phyloP scores from a whole-genome alignment of 2,113 vertebrate species.

The Trogon surrucura region DNA sequence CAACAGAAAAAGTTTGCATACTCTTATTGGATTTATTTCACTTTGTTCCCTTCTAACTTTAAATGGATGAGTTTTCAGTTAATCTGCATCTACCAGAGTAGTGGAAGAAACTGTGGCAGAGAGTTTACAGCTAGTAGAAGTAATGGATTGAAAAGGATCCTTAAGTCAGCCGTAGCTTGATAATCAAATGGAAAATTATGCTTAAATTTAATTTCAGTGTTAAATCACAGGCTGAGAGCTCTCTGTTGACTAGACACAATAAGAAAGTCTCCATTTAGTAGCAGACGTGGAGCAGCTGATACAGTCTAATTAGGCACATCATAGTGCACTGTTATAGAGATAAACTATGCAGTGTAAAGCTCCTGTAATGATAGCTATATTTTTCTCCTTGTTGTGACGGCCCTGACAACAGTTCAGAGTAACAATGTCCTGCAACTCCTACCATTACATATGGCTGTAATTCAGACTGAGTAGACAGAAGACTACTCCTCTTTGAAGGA shows the following conservation, averaged over 20 bases:
- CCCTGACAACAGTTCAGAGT: slow-evolving; percentile 25
- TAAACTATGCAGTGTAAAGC: slow-evolving; percentile 66
- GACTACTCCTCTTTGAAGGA: background rate
- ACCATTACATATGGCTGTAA: background rate
- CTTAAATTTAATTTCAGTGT: slow-evolving; percentile 68
- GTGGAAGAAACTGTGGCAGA: background rate
- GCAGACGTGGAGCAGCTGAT: slow-evolving; percentile 50
- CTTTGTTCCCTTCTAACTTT: background rate
- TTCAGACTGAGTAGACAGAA: background rate
- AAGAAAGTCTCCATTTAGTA: slow-evolving; percentile 50
- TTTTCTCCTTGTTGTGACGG: slow-evolving; percentile 67
- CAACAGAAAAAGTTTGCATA: background rate
- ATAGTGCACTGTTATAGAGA: slow-evolving; percentile 60
- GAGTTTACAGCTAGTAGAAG: background rate
- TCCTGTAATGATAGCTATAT: slow-evolving; percentile 65
- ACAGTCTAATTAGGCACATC: slow-evolving; percentile 71
- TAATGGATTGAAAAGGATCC: slow-evolving; percentile 26
- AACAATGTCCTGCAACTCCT: slow-evolving; percentile 29
- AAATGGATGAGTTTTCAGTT: background rate
- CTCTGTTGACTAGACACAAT: slow-evolving; percentile 61
- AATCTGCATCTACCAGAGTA: background rate
- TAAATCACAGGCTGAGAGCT: slow-evolving; percentile 64
- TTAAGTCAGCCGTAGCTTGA: slow-evolving; percentile 41
- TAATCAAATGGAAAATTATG: slow-evolving; percentile 61
- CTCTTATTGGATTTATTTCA: background rate